Base-by-base conservation (phyloP, 2,888 invertebrate genomes). In the Boloria euphrosyne region DNA sequence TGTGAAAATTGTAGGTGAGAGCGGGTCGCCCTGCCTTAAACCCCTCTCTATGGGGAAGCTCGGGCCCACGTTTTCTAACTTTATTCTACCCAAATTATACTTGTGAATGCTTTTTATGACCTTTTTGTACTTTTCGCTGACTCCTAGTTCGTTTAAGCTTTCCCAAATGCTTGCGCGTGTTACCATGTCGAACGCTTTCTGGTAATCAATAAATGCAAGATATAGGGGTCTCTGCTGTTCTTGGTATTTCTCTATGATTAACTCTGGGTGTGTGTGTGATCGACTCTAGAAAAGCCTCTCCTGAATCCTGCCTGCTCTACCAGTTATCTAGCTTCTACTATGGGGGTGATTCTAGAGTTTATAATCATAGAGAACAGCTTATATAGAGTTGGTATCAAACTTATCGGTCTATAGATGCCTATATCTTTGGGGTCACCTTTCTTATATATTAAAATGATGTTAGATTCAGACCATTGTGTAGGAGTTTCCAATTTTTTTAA, bases 221-320 rank as follows among this genome's bases (percentile, higher is more conserved):
- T 2, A 4, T 50, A n/a, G n/a, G n/a, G n/a, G n/a, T n/a, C n/a
- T n/a, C n/a, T n/a, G n/a, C n/a, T n/a, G n/a, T n/a, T n/a, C 16
- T 17, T 50, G 50, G 17, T 50, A 50, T 16, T 50, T 16, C n/a
- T 50, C 50, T 17, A 50, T 50, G 50, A 50, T 50, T 16, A 50
- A 16, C n/a, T 50, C 50, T 10, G 50, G 13, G 50, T 50, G 50
- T 50, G 50, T 10, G 16, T 50, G 50, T 50, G 50, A 17, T 50
- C 16, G 16, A 50, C 17, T n/a, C 16, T 50, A 16, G 50, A 50
- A 16, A 50, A 50, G 10, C 50, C 50, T n/a, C n/a, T n/a, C 7
- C 73, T 60, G 27, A 73, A 73, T 6, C 71, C 73, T n/a, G 73
- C 73, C 47, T 71, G 72, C 38, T 73, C 70, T 22, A 71, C 47